Percentiles rank a stretch among this genome's conserved stretches.
Conservation (phyloP, 2,797 vertebrate species). For the Mormyrops attenuatus region DNA sequence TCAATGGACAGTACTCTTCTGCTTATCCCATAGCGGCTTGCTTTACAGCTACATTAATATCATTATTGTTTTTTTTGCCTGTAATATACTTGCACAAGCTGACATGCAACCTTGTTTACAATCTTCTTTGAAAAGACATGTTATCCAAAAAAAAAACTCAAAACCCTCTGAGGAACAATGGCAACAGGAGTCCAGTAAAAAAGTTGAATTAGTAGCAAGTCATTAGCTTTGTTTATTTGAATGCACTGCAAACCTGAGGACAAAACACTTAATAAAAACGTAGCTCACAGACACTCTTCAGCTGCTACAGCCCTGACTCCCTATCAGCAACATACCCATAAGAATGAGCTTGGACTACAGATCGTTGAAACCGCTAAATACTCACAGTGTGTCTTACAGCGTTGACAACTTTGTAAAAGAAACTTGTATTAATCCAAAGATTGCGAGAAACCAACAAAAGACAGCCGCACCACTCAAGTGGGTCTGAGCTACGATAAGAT, state of each 20-base stretch:
- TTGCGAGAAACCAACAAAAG: background rate
- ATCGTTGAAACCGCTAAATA: background rate
- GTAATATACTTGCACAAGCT: background rate
- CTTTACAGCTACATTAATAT: background rate
- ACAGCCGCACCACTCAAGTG: background rate
- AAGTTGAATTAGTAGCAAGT: background rate
- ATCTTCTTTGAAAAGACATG: background rate
- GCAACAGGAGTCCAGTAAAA: background rate
- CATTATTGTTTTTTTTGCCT: background rate
- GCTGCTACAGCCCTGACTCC: background rate
- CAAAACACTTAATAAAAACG: slow-evolving; percentile 9
- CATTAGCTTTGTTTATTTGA: background rate
- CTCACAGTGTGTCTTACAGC: background rate
- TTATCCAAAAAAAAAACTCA: background rate
- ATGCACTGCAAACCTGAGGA: background rate
- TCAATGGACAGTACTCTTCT: background rate
- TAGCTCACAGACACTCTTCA: background rate
- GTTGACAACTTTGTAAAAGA: background rate
- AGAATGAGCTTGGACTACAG: background rate
- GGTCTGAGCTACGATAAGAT: background rate
- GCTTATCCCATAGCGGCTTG: background rate
- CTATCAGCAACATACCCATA: background rate
- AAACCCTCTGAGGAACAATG: background rate
- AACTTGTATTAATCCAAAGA: background rate
- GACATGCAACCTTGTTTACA: background rate